Conservation (phyloP, 2,797 vertebrate species). For the Periophthalmus magnuspinnatus region DNA sequence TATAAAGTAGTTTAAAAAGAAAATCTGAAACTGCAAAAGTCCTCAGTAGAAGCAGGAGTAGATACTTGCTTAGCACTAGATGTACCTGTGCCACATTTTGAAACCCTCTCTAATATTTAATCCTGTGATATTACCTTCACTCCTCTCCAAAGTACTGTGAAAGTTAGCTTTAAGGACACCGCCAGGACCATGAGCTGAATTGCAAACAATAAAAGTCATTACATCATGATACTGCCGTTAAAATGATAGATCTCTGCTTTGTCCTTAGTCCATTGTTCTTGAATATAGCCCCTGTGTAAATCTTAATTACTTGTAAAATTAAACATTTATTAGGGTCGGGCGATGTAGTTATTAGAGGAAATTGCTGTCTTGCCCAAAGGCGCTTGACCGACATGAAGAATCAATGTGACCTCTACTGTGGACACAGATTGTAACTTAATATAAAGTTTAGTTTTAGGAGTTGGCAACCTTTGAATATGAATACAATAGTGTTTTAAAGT, state of each 20-base stretch:
- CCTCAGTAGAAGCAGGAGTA: neutral
- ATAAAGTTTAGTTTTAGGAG: conserved; percentile 8
- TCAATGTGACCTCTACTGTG: conserved; percentile 35
- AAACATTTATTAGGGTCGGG: conserved; percentile 53
- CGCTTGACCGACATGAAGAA: conserved; percentile 36
- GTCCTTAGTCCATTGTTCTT: conserved; percentile 23
- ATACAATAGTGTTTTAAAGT: neutral
- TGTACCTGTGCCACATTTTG: neutral
- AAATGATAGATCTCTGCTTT: conserved; percentile 37
- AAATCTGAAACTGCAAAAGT: neutral
- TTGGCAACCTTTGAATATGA: neutral
- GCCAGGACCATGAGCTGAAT: conserved; percentile 15
- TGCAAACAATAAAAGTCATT: conserved; percentile 36
- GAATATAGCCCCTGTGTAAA: conserved; percentile 32
- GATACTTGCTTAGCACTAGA: no score
- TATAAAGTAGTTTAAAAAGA: no score
- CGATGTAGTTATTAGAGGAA: conserved; percentile 22
- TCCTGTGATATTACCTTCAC: neutral
- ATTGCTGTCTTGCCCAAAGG: conserved; percentile 43
- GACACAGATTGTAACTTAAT: neutral
- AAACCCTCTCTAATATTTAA: neutral
- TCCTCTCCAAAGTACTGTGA: neutral
- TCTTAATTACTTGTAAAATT: conserved; percentile 54
- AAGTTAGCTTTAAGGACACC: conserved; percentile 19
- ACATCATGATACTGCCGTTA: conserved; percentile 34